Evolutionary conservation across 2,113 vertebrate genomes (phyloP).

Genomic region (Pterophyllum scalare): DNA sequence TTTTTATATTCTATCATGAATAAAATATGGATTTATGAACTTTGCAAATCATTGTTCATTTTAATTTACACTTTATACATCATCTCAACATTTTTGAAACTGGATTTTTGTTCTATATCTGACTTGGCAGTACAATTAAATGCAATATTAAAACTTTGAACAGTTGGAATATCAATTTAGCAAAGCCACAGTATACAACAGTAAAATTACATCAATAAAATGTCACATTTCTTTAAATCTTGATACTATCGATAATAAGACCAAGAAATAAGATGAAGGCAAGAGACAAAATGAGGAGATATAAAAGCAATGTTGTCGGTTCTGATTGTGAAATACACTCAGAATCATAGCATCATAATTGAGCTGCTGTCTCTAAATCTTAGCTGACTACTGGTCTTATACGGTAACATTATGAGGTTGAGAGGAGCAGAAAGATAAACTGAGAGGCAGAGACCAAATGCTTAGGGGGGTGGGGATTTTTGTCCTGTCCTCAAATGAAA

Average conservation of each 20-base stretch:
- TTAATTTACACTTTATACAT: no score
- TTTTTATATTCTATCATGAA: no score
- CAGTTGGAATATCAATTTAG: no score
- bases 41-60: no score
- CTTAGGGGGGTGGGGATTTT: neutral
- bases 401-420: neutral
- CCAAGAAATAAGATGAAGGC: neutral
- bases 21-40: no score
- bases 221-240: neutral
- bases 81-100: no score
- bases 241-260: neutral
- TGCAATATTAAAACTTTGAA: no score
- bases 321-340: conserved; percentile 16
- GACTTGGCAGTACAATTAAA: no score
- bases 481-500: neutral
- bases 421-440: neutral
- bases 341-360: conserved; percentile 4
- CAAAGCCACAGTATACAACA: neutral
- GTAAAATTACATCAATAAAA: neutral
- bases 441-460: neutral
- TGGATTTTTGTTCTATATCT: no score
- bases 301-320: conserved; percentile 1
- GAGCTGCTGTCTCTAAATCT: conserved; percentile 34
- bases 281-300: neutral
- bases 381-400: conserved; percentile 1